Conservation (phyloP, 2,797 vertebrate species). For the Spinibarbus caldwelli region DNA sequence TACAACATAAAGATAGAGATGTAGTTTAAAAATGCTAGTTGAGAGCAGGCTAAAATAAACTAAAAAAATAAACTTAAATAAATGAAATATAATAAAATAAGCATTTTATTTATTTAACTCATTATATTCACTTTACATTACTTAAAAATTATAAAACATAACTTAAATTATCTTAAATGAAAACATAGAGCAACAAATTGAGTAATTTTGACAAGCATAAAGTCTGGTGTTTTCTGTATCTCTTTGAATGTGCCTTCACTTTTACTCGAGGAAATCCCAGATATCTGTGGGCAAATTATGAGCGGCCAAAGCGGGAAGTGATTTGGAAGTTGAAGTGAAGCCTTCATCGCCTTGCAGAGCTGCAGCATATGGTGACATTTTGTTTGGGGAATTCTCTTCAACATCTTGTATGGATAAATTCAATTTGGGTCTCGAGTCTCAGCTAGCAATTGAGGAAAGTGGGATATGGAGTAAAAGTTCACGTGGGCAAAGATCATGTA, state of each 20-base stretch:
- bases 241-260: background rate
- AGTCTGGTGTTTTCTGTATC: background rate
- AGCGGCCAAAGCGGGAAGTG: slow-evolving; percentile 70
- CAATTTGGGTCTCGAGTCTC: slow-evolving; percentile 84
- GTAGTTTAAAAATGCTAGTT: background rate
- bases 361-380: slow-evolving; percentile 86
- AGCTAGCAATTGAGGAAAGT: slow-evolving; percentile 78
- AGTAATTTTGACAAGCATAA: background rate
- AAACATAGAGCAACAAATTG: background rate
- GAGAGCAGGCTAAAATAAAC: background rate
- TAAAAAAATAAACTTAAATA: too few species aligned
- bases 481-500: slow-evolving; percentile 67
- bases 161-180: background rate
- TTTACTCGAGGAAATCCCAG: background rate
- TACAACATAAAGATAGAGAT: background rate
- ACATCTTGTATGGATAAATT: slow-evolving; percentile 84
- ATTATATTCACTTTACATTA: background rate
- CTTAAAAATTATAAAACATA: background rate
- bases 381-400: slow-evolving; percentile 86
- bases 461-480: slow-evolving; percentile 74
- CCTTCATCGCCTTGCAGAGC: slow-evolving; percentile 77
- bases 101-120: background rate
- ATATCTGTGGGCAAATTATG: background rate
- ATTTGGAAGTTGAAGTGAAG: slow-evolving; percentile 78
- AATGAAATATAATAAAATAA: too few species aligned